phyloP scores from a whole-genome alignment of 2,113 vertebrate genomes.

The Myocastor coypus region DNA sequence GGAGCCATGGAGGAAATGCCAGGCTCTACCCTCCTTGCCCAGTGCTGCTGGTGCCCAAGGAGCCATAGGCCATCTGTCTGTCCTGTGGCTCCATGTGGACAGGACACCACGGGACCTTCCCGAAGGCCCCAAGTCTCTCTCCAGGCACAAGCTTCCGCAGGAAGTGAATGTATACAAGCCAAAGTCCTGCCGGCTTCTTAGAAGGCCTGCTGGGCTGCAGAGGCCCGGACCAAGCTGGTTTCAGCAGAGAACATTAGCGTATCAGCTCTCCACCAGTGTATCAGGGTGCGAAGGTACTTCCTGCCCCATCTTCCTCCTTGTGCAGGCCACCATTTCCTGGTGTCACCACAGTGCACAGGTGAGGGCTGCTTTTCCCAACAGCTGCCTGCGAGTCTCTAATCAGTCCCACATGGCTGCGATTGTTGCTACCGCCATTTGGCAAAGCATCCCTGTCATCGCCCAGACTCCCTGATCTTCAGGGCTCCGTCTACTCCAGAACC shows the following conservation, averaged over 20 bases:
- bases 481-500: not conserved
- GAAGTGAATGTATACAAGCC: not conserved
- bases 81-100: not conserved
- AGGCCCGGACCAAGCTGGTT: not conserved
- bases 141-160: not conserved
- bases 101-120: not conserved
- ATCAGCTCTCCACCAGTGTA: not conserved
- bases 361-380: not conserved
- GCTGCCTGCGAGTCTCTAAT: not conserved
- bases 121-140: not conserved
- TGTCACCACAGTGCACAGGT: not conserved
- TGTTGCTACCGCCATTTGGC: fast-evolving
- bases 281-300: not conserved
- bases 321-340: not conserved
- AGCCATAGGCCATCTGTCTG: fast-evolving
- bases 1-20: not conserved
- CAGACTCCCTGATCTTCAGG: not conserved
- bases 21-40: not conserved
- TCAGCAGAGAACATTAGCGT: not conserved
- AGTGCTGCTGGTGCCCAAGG: not conserved
- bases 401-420: too few relatives aligned
- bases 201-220: not conserved
- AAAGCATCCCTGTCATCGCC: not conserved
- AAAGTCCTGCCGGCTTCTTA: not conserved
- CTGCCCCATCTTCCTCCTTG: fast-evolving